Percentiles rank a stretch among this genome's conserved stretches.
These are phyloP conservation scores for Drosophila sechellia DNA, from an alignment of 1,140 invertebrate species.

Conservation along the genomic window DNA sequence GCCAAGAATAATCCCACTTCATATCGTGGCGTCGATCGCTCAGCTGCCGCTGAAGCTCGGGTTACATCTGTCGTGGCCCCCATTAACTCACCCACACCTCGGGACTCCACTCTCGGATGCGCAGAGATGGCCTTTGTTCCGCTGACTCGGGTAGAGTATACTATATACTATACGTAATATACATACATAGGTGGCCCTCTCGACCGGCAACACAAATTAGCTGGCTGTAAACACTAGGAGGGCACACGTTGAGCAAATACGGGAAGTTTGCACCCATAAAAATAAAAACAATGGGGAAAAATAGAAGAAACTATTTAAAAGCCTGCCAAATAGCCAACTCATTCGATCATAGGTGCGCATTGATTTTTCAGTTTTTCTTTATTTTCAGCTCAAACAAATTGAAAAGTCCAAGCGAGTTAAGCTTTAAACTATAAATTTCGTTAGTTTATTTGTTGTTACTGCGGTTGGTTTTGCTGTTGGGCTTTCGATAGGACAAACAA, in stretches of 20 bases:
- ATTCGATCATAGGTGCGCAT: slow-evolving; percentile 5
- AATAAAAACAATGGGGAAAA: not conserved
- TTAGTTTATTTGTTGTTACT: slow-evolving; percentile 36
- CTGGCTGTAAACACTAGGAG: slow-evolving; percentile 51
- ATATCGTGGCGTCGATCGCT: slow-evolving; percentile 3
- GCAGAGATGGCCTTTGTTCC: slow-evolving; percentile 19
- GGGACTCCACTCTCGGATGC: not conserved
- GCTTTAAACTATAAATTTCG: slow-evolving; percentile 54
- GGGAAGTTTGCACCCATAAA: slow-evolving; percentile 57
- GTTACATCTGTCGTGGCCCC: not conserved
- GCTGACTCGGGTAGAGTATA: not conserved
- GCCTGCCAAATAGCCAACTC: slow-evolving; percentile 1
- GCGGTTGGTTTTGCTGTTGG: slow-evolving; percentile 18
- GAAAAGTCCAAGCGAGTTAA: slow-evolving; percentile 54
- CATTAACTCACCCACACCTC: slow-evolving; percentile 13
- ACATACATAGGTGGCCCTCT: not conserved
- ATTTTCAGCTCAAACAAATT: slow-evolving; percentile 50
- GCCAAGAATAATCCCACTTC: slow-evolving; percentile 4
- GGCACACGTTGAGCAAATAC: slow-evolving; percentile 60
- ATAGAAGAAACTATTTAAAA: slow-evolving; percentile 9
- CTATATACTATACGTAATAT: not conserved
- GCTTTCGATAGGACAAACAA: slow-evolving; percentile 41
- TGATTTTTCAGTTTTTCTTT: slow-evolving; percentile 35
- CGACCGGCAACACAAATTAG: slow-evolving; percentile 59
- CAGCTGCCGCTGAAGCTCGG: not conserved